Percentiles rank a stretch among this genome's conserved stretches.
These are phyloP conservation scores for Coccyzus lansbergi DNA, from an alignment of 2,797 vertebrate species.

Conservation along the genomic window DNA sequence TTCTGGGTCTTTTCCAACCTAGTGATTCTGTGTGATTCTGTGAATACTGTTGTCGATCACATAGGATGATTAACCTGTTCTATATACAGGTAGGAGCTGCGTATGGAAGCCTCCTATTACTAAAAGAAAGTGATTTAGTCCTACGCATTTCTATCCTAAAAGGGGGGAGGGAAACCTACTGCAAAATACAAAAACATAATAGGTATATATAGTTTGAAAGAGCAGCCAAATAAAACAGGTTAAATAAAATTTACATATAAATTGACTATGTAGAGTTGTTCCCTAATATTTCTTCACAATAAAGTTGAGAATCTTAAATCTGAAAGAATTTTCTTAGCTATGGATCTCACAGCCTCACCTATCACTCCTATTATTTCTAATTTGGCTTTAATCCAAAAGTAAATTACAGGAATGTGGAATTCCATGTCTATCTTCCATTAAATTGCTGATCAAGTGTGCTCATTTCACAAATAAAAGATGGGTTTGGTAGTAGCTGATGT, in stretches of 20 bases:
- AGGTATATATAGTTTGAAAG: neutral
- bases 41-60: too few relatives aligned
- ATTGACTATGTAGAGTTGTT: neutral
- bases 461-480: neutral
- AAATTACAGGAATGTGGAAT: neutral
- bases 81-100: neutral
- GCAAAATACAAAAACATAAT: neutral
- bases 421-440: neutral
- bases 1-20: too few relatives aligned
- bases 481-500: neutral
- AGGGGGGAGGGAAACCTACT: neutral
- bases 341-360: neutral
- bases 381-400: neutral
- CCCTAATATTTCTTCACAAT: neutral
- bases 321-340: neutral
- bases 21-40: too few relatives aligned
- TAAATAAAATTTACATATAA: neutral
- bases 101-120: neutral
- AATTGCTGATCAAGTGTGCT: neutral
- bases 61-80: rapidly evolving
- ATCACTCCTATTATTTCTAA: neutral
- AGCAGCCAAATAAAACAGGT: neutral
- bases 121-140: neutral
- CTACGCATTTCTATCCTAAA: neutral
- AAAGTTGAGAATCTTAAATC: neutral